A percentile compares a stretch with the other conserved stretches of the same genome.
Evolutionary conservation across 30 jellyfish, hydroid and myxozoan species (phyloP).

Genomic region (Nemopilema nomurai): DNA sequence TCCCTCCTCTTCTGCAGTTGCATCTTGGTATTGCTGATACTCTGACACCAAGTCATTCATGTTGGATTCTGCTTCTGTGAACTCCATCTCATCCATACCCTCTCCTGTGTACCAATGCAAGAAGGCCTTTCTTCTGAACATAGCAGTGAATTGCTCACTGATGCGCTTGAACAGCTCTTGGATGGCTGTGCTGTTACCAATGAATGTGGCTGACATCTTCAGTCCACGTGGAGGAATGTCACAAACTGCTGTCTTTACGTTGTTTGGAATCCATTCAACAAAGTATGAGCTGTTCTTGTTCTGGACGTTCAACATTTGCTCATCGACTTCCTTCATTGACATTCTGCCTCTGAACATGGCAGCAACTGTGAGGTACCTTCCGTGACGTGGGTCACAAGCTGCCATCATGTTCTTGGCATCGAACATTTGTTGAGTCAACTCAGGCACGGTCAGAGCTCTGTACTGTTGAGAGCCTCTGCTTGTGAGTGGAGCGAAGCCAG

Average conservation of each 20-base stretch:
- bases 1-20: constrained; percentile 98
- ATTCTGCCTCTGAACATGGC: constrained; percentile 98
- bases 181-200: constrained; percentile 96
- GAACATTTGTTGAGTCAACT: constrained; percentile 90
- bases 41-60: constrained; percentile 98
- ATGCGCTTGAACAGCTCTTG: constrained; percentile 94
- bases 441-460: constrained; percentile 94
- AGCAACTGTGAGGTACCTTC: constrained; percentile 92
- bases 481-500: constrained; percentile 98
- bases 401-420: constrained; percentile 99
- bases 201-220: constrained; percentile 94
- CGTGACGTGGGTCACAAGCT: constrained; percentile 96
- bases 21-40: constrained; percentile 99
- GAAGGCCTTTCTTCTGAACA: constrained; percentile 97
- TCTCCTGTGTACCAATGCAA: constrained; percentile 99
- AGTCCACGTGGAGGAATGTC: constrained; percentile 95
- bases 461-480: constrained; percentile 95
- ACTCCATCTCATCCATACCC: constrained; percentile 99
- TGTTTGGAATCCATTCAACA: constrained; percentile 98
- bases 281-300: constrained; percentile 95
- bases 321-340: constrained; percentile 97
- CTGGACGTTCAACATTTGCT: constrained; percentile 88
- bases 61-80: constrained; percentile 99
- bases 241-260: constrained; percentile 95
- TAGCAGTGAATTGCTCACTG: constrained; percentile 96